Conservation (phyloP, 37 sponge, comb jelly and placozoan species). For the Halisarca cf. caerulea region DNA sequence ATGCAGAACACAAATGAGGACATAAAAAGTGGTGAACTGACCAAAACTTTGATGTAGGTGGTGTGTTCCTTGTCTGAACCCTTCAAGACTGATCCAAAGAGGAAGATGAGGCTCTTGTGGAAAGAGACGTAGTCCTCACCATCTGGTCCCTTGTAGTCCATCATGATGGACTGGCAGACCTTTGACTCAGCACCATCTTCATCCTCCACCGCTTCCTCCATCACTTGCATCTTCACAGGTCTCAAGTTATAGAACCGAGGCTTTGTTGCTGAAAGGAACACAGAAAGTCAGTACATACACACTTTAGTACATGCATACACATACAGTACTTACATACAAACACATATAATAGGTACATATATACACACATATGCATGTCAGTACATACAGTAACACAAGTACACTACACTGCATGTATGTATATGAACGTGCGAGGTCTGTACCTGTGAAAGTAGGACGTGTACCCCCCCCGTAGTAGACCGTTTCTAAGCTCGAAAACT, state of each 20-base stretch:
- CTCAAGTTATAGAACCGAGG: constrained; percentile 66
- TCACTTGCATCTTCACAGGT: constrained; percentile 21
- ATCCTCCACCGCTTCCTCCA: constrained; percentile 18
- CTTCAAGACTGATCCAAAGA: constrained; percentile 4
- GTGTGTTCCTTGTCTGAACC: neutral
- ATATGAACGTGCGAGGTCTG: too few relatives aligned
- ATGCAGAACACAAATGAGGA: too few relatives aligned
- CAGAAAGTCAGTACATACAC: neutral
- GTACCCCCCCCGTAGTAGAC: too few relatives aligned
- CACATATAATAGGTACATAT: too few relatives aligned
- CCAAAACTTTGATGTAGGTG: neutral
- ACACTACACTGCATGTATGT: too few relatives aligned
- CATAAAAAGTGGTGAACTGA: too few relatives aligned
- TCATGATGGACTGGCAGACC: constrained; percentile 2
- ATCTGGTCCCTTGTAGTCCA: constrained; percentile 2
- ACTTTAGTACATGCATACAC: neutral
- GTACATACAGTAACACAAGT: too few relatives aligned
- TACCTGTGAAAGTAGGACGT: too few relatives aligned
- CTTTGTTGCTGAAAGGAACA: neutral
- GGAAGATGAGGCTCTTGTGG: neutral
- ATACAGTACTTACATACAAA: too few relatives aligned
- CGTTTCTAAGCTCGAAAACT: too few relatives aligned
- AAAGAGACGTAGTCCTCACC: constrained; percentile 1
- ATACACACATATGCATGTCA: too few relatives aligned
- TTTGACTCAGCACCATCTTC: constrained; percentile 33